Percentiles rank a stretch among this genome's conserved stretches.
Evolutionary conservation across 2,888 invertebrate genomes (phyloP).

Genomic region (Eueremaeus valkanovi): DNA sequence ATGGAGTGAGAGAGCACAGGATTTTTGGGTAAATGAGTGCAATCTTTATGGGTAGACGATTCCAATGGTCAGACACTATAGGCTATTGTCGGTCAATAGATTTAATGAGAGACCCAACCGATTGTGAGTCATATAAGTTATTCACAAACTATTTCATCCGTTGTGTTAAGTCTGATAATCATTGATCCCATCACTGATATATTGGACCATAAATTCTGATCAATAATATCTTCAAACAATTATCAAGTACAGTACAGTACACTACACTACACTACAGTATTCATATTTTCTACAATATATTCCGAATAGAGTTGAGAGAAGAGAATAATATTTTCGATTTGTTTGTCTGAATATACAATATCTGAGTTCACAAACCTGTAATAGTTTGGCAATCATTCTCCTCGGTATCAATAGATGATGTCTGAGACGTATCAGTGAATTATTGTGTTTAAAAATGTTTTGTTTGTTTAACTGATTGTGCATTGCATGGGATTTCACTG

Average conservation of each 20-base stretch:
- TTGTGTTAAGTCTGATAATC: too few relatives aligned
- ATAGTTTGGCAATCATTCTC: conserved; percentile 45
- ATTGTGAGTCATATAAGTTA: conserved; percentile 14
- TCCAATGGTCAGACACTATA: background rate
- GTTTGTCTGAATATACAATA: background rate
- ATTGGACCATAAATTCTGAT: background rate
- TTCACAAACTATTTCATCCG: background rate
- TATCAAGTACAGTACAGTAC: too few relatives aligned
- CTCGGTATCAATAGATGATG: conserved; percentile 39
- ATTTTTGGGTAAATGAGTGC: conserved; percentile 3
- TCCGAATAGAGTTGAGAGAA: too few relatives aligned
- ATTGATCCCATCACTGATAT: background rate
- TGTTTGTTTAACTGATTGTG: background rate
- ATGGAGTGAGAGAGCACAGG: background rate
- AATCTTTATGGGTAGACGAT: background rate
- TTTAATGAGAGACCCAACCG: background rate
- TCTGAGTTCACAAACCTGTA: conserved; percentile 42
- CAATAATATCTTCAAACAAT: too few relatives aligned
- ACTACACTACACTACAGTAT: too few relatives aligned
- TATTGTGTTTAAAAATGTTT: background rate
- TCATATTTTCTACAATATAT: too few relatives aligned
- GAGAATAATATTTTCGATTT: too few relatives aligned
- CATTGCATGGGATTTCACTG: conserved; percentile 8
- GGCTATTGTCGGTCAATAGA: background rate
- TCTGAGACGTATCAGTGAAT: conserved; percentile 18